Percentiles rank a stretch among this genome's conserved stretches.
Evolutionary conservation across 1,140 invertebrate species (phyloP).

Genomic region (Zaprionus ghesquierei): DNA sequence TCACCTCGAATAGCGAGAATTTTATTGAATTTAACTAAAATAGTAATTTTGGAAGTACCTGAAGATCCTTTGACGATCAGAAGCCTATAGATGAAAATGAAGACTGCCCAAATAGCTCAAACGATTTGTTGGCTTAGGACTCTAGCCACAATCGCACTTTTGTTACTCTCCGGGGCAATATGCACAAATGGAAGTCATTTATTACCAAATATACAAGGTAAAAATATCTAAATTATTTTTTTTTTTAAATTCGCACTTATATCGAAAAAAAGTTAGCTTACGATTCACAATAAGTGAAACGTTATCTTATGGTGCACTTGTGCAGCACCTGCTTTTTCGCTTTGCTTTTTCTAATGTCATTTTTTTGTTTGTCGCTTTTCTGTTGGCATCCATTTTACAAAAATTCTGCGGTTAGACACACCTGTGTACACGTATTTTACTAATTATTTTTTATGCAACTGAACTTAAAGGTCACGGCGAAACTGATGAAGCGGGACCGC

Average conservation of each 20-base stretch:
- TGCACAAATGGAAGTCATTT: constrained; percentile 27
- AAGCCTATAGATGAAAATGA: constrained; percentile 41
- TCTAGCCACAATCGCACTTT: constrained; percentile 26
- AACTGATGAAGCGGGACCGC: constrained; percentile 85
- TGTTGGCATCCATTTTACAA: background rate
- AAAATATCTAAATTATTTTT: background rate
- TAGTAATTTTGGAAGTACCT: constrained; percentile 51
- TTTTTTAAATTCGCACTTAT: no score
- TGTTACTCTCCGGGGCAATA: constrained; percentile 31
- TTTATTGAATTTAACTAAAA: constrained; percentile 39
- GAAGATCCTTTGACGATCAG: constrained; percentile 47
- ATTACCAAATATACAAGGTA: constrained; percentile 44
- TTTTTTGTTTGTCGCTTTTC: background rate
- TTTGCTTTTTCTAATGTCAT: background rate
- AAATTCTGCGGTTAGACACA: background rate
- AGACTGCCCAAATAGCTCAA: constrained; percentile 48
- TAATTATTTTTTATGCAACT: background rate
- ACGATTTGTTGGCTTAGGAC: constrained; percentile 22
- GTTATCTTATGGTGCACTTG: background rate
- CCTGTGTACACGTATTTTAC: constrained; percentile 3
- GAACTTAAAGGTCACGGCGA: constrained; percentile 69
- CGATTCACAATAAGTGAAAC: background rate
- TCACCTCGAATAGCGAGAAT: constrained; percentile 52
- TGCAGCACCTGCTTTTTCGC: background rate
- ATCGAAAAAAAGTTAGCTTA: no score